Percentiles rank a stretch among this genome's conserved stretches.
These are phyloP conservation scores for Oenanthe oenanthe DNA, from an alignment of 2,113 vertebrate species.

Conservation along the genomic window DNA sequence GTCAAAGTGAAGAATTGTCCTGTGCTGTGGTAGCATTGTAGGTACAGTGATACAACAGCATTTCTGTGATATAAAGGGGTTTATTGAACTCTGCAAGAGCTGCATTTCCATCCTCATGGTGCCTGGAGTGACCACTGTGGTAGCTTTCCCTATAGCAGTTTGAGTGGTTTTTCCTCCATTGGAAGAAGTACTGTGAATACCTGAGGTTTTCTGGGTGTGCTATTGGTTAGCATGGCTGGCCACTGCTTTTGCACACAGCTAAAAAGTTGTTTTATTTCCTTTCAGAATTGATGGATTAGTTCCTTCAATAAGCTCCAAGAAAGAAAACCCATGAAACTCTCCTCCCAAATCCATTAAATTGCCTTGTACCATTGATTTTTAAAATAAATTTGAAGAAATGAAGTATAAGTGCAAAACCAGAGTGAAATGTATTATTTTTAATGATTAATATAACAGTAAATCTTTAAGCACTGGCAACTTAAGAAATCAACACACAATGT, in stretches of 20 bases:
- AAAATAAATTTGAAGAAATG: neutral
- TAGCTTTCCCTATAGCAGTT: neutral
- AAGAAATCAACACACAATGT: neutral
- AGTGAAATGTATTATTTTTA: neutral
- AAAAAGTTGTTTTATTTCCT: neutral
- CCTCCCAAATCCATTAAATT: neutral
- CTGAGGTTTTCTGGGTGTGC: neutral
- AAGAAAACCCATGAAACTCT: neutral
- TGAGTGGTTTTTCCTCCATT: neutral
- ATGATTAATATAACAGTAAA: neutral
- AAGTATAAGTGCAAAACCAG: neutral
- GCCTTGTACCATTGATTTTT: neutral
- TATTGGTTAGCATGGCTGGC: neutral
- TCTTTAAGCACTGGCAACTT: neutral
- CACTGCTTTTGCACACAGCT: neutral
- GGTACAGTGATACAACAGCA: neutral
- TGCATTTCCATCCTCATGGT: accelerated
- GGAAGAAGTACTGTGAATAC: neutral
- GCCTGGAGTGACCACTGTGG: neutral
- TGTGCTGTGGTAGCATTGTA: neutral
- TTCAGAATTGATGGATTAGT: slow-evolving; percentile 8
- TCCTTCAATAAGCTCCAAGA: neutral
- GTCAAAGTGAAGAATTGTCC: neutral
- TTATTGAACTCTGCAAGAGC: neutral
- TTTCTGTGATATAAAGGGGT: neutral